These are phyloP conservation scores for Sarcophaga subvicina DNA, from an alignment of 2,888 invertebrate genomes.

Conservation along the genomic window DNA sequence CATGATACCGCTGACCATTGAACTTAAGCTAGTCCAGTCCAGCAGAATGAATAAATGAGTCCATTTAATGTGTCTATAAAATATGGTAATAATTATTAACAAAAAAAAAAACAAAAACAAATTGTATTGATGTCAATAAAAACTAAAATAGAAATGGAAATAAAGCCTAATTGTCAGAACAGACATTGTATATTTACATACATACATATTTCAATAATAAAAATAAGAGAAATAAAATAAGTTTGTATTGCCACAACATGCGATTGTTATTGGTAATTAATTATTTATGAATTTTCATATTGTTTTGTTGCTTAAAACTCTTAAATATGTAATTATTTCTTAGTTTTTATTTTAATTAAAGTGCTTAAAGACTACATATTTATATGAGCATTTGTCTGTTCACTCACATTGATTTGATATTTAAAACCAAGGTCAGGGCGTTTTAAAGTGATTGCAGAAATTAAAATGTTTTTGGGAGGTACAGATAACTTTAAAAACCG, in stretches of 20 bases:
- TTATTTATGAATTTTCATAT: slow-evolving; percentile 2
- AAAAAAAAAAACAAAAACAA: not conserved
- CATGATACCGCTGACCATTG: slow-evolving; percentile 2
- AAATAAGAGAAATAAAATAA: no score
- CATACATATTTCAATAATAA: not conserved
- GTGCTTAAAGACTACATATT: no score
- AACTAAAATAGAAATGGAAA: slow-evolving; percentile 18
- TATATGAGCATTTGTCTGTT: not conserved
- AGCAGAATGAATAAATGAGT: not conserved
- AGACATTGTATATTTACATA: slow-evolving; percentile 18
- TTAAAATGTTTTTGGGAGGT: no score
- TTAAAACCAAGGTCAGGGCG: no score
- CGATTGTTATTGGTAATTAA: slow-evolving; percentile 11
- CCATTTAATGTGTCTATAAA: not conserved
- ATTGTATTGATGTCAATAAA: not conserved
- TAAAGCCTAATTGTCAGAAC: slow-evolving; percentile 12
- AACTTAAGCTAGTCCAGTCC: not conserved
- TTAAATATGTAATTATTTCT: no score
- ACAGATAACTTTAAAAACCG: no score
- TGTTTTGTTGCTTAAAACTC: no score
- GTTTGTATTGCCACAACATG: not conserved
- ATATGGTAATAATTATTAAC: slow-evolving; percentile 24
- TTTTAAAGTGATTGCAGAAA: no score
- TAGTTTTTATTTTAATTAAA: no score
- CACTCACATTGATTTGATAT: no score